Conservation (phyloP, 37 sponge, comb jelly and placozoan species). For the Cladorhizidae sp. region DNA sequence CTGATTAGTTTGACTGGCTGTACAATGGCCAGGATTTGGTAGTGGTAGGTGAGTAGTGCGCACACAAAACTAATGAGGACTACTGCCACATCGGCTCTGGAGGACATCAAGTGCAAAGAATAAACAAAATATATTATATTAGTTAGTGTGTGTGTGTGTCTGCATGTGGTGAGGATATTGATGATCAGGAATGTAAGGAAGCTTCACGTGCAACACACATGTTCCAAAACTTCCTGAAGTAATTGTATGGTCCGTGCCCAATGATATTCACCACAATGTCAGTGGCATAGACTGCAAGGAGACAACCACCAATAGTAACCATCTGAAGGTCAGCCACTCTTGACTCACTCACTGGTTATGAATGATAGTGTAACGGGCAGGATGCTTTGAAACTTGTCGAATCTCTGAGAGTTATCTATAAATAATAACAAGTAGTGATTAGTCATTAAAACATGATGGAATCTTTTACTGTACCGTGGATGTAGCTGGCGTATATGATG, state of each 20-base stretch:
- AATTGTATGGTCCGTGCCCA: slow-evolving; percentile 54
- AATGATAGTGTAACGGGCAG: slow-evolving; percentile 40
- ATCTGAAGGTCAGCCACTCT: neutral
- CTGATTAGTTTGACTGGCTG: slow-evolving; percentile 44
- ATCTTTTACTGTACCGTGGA: slow-evolving; percentile 8
- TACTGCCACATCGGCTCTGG: slow-evolving; percentile 43
- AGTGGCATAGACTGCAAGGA: slow-evolving; percentile 62
- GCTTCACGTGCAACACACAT: slow-evolving; percentile 48
- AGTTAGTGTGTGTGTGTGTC: no score
- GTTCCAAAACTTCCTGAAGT: slow-evolving; percentile 78
- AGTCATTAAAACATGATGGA: neutral
- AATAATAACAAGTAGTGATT: neutral
- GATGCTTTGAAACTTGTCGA: neutral
- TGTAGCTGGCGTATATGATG: slow-evolving; percentile 14
- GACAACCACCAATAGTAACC: neutral
- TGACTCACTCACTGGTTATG: slow-evolving; percentile 30
- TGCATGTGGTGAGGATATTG: neutral
- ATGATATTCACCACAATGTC: slow-evolving; percentile 72
- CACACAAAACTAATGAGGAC: slow-evolving; percentile 23
- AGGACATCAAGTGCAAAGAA: neutral
- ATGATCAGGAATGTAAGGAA: neutral
- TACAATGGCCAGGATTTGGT: slow-evolving; percentile 14
- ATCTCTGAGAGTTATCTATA: neutral
- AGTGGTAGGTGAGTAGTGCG: neutral
- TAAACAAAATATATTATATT: no score